A percentile compares a stretch with the other conserved stretches of the same genome.
These are phyloP conservation scores for Aphis gossypii DNA, from an alignment of 1,140 invertebrate genomes.

Conservation along the genomic window DNA sequence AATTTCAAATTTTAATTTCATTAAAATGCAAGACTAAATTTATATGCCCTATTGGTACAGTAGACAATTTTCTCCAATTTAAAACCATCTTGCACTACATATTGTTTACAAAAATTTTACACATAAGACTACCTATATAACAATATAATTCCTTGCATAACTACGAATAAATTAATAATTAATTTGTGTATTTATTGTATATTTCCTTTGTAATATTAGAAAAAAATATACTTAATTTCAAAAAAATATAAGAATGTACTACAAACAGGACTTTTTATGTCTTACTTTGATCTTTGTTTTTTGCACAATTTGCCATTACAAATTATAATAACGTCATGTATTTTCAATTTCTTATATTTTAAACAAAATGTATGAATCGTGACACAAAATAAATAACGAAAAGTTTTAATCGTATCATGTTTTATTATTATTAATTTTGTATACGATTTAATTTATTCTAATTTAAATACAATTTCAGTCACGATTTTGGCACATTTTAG, in stretches of 20 bases:
- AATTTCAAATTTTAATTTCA: too few relatives aligned
- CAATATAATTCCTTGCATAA: background rate
- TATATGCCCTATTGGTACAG: background rate
- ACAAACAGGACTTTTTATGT: background rate
- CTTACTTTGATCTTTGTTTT: too few relatives aligned
- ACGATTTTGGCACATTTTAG: background rate
- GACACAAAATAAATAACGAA: too few relatives aligned
- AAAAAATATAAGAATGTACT: background rate
- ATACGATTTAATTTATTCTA: background rate
- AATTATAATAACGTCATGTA: too few relatives aligned
- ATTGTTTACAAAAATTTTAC: background rate
- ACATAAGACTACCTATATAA: background rate
- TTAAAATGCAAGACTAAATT: too few relatives aligned
- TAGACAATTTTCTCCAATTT: background rate
- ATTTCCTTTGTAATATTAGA: background rate
- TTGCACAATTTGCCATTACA: too few relatives aligned
- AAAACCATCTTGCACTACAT: background rate
- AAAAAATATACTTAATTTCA: background rate
- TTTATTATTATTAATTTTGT: background rate
- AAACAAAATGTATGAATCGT: too few relatives aligned
- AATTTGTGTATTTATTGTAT: background rate
- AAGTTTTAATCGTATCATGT: background rate
- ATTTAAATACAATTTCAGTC: background rate
- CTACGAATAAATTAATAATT: background rate
- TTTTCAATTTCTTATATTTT: too few relatives aligned